Conservation (phyloP, 2,888 invertebrate genomes). For the Octonoba sinensis region DNA sequence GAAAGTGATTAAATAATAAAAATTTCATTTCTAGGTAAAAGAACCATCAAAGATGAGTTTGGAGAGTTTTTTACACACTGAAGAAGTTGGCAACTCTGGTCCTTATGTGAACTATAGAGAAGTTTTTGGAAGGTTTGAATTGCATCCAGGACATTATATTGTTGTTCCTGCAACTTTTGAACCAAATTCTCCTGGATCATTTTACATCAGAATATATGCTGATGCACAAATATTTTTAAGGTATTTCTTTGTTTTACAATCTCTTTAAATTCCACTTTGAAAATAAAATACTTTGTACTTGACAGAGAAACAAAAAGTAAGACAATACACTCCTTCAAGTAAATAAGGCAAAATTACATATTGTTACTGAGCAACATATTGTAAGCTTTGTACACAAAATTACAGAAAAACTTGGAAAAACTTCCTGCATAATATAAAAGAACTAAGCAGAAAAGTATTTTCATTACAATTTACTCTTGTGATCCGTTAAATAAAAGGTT, state of each 20-base stretch:
- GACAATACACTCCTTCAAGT: no score
- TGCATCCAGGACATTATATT: conserved; percentile 73
- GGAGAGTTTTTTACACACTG: conserved; percentile 72
- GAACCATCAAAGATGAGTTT: conserved; percentile 39
- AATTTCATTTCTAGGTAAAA: conserved; percentile 22
- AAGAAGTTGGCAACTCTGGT: conserved; percentile 72
- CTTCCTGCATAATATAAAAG: no score
- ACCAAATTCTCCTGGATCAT: conserved; percentile 70
- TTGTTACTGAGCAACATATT: no score
- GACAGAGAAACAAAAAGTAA: no score
- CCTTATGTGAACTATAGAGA: conserved; percentile 73
- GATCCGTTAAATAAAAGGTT: no score
- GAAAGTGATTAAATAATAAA: no score
- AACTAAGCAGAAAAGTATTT: no score
- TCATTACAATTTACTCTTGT: no score
- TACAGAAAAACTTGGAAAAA: no score
- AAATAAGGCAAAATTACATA: no score
- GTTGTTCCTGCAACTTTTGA: conserved; percentile 74
- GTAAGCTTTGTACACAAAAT: no score
- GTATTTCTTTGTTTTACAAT: conserved; percentile 18
- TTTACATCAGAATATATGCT: conserved; percentile 72
- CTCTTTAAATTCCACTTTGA: background rate
- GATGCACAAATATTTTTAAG: conserved; percentile 53
- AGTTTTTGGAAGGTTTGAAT: conserved; percentile 72
- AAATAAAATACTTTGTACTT: background rate